A percentile compares a stretch with the other conserved stretches of the same genome.
These are phyloP conservation scores for Poecile atricapillus DNA, from an alignment of 2,113 vertebrate genomes.

Conservation along the genomic window DNA sequence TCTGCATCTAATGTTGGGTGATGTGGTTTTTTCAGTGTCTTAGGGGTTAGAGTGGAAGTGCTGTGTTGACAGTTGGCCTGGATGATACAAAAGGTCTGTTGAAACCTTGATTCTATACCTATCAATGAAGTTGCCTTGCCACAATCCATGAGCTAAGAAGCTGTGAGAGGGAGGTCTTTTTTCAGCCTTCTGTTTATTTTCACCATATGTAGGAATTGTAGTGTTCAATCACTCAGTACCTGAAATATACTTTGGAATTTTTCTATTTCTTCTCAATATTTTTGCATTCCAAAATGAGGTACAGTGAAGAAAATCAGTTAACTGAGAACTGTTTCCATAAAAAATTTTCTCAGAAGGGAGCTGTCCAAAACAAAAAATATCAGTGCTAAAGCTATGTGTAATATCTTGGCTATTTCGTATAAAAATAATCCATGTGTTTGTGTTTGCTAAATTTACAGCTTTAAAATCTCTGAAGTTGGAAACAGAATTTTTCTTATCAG, in stretches of 20 bases:
- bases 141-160: neutral
- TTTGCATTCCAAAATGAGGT: neutral
- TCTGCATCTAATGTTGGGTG: neutral
- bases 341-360: neutral
- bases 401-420: neutral
- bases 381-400: neutral
- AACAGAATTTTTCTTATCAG: neutral
- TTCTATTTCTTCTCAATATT: neutral
- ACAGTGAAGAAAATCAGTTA: neutral
- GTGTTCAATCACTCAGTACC: neutral
- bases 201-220: neutral
- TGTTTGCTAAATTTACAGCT: neutral
- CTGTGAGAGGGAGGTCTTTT: neutral
- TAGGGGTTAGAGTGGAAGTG: neutral
- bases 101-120: neutral
- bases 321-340: neutral
- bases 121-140: neutral
- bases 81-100: neutral
- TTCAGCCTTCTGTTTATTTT: neutral
- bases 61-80: neutral
- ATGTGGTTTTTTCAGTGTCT: neutral
- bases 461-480: neutral
- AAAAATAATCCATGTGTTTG: neutral
- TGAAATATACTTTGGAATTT: accelerated
- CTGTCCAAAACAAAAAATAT: neutral